Base-by-base conservation (phyloP, 1,140 invertebrate genomes). In the Drosophila orena region DNA sequence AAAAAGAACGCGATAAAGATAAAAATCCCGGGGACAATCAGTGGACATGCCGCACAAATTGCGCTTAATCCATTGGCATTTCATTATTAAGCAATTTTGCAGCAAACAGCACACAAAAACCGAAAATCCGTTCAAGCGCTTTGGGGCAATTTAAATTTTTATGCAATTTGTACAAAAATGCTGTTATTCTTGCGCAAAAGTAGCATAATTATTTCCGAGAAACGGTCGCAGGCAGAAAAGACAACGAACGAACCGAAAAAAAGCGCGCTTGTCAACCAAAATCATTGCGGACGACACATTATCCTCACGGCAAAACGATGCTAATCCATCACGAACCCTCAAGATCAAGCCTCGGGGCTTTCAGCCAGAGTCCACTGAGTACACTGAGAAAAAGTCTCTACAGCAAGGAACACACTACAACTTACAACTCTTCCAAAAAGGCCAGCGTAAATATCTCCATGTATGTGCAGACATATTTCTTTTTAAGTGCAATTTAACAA, bases 151-250 rank as follows among this genome's bases (percentile, higher is more conserved):
- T 91, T 91, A 91, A 91, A 91, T 91, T 91, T 91, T 91, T 91
- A 84, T 84, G 80, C 88, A 91, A 91, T 91, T 91, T 91, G 89
- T 89, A 91, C 88, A 91, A 91, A 90, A 91, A 91, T 91, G 83
- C 84, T 91, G 88, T 81, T 89, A 91, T 70, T 91, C 86, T 79
- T 81, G 84, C 53, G 49, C 81, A 88, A 90, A 91, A 91, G 74
- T 70, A 91, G 88, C 88, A 91, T 91, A 91, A 91, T 91, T 91
- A 91, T 91, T 91, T 91, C 88, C 71, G 54, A 91, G 88, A 91
- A 91, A 59, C 44, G 34, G 37, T 65, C 50, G 27, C 35, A 43
- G 43, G 12, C 56, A 15, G 30, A 62, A 56, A 61, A 30, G 44
- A 43, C 47, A 10, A 10, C 27, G 15, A 49, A 17, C 30, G 15